Percentiles rank a stretch among this genome's conserved stretches.
Conservation (phyloP, 2,113 vertebrate species). For the Hippocampus comes region DNA sequence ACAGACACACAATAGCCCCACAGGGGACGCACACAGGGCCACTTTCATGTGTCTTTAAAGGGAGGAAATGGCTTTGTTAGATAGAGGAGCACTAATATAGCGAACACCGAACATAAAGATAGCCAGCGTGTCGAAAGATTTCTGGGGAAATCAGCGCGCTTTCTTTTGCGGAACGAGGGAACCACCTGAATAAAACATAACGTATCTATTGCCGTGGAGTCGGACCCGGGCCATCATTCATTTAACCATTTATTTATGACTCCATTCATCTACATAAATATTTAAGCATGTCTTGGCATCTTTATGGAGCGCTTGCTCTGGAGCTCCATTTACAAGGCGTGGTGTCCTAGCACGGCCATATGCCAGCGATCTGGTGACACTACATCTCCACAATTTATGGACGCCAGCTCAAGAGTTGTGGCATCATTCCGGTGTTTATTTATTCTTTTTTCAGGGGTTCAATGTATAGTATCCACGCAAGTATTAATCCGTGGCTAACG, state of each 20-base stretch:
- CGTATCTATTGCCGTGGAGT: constrained; percentile 91
- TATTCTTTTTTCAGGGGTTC: neutral
- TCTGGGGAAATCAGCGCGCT: constrained; percentile 29
- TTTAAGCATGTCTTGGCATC: constrained; percentile 82
- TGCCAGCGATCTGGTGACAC: constrained; percentile 70
- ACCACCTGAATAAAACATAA: constrained; percentile 70
- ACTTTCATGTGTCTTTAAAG: constrained; percentile 54
- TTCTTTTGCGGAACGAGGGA: constrained; percentile 21
- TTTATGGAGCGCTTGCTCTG: constrained; percentile 81
- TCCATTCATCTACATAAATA: constrained; percentile 81
- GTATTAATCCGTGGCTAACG: constrained; percentile 64
- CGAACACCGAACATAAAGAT: constrained; percentile 30
- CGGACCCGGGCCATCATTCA: constrained; percentile 77
- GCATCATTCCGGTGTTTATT: constrained; percentile 52
- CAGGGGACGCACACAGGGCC: constrained; percentile 48
- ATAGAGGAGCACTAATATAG: constrained; percentile 38
- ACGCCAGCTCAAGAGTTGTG: constrained; percentile 43
- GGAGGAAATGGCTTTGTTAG: constrained; percentile 49
- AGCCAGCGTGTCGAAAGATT: constrained; percentile 10
- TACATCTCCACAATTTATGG: constrained; percentile 72
- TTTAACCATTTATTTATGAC: constrained; percentile 78
- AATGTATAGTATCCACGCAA: constrained; percentile 31
- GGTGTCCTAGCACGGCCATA: constrained; percentile 75
- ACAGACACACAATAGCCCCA: constrained; percentile 53
- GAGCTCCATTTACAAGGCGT: constrained; percentile 72